Evolutionary conservation across 1,140 invertebrate genomes (phyloP).

Genomic region (Magallana angulata): DNA sequence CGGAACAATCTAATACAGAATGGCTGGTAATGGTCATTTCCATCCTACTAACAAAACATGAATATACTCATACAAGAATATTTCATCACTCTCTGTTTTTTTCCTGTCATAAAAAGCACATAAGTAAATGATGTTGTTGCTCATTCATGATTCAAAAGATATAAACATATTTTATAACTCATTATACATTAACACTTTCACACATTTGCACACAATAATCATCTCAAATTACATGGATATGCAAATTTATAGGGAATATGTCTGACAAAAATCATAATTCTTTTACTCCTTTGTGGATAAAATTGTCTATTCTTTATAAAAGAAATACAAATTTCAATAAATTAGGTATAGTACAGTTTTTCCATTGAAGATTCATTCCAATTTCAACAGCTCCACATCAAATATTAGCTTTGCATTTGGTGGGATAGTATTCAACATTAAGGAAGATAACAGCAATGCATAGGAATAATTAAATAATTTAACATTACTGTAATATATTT

Average conservation of each 20-base stretch:
- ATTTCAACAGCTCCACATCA: slow-evolving; percentile 85
- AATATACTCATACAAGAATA: no score
- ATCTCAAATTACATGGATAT: neutral
- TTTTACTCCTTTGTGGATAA: neutral
- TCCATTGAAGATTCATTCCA: neutral
- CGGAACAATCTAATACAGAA: no score
- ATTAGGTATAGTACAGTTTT: neutral
- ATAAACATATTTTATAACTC: no score
- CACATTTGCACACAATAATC: neutral
- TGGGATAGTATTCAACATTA: slow-evolving; percentile 82
- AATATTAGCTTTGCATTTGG: slow-evolving; percentile 92
- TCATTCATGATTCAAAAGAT: no score
- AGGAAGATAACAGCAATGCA: neutral
- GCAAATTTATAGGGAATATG: neutral
- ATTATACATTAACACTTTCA: no score
- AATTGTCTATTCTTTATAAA: neutral
- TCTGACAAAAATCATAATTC: neutral
- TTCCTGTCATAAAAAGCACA: no score
- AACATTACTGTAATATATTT: no score
- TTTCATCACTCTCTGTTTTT: no score
- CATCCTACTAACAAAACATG: no score
- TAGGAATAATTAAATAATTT: no score
- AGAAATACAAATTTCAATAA: slow-evolving; percentile 8
- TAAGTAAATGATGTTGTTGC: no score
- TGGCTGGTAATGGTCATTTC: no score